phyloP scores from a whole-genome alignment of 2,113 vertebrate genomes.

The Oncorhynchus mykiss region DNA sequence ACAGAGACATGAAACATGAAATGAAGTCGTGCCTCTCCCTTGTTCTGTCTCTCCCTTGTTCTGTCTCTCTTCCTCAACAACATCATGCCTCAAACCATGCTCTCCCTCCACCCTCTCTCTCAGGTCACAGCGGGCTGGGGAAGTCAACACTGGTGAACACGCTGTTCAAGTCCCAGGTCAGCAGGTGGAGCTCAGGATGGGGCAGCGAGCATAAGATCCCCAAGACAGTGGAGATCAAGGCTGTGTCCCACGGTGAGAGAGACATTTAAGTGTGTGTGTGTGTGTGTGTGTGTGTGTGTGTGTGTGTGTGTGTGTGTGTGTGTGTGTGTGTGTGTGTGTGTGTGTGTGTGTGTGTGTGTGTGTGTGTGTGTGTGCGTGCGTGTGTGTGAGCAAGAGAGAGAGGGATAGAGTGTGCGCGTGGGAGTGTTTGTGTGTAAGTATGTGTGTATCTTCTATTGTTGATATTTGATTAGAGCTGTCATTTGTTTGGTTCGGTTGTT shows the following conservation, averaged over 20 bases:
- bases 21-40: neutral
- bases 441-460: no score
- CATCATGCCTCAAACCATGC: no score
- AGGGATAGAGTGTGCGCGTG: neutral
- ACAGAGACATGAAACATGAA: no score
- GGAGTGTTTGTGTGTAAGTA: neutral
- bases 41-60: no score
- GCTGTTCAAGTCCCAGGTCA: constrained; percentile 96
- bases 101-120: neutral
- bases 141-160: constrained; percentile 95
- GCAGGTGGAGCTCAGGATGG: constrained; percentile 89
- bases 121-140: constrained; percentile 92
- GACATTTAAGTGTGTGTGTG: neutral
- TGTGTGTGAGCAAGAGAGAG: neutral
- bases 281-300: neutral
- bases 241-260: constrained; percentile 88
- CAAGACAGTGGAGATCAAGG: constrained; percentile 94
- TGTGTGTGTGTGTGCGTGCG: neutral
- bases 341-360: neutral
- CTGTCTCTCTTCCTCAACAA: no score
- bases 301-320: neutral
- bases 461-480: no score
- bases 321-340: neutral
- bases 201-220: constrained; percentile 93
- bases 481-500: no score